Conservation (phyloP, 2,113 vertebrate genomes). For the Sialia sialis region DNA sequence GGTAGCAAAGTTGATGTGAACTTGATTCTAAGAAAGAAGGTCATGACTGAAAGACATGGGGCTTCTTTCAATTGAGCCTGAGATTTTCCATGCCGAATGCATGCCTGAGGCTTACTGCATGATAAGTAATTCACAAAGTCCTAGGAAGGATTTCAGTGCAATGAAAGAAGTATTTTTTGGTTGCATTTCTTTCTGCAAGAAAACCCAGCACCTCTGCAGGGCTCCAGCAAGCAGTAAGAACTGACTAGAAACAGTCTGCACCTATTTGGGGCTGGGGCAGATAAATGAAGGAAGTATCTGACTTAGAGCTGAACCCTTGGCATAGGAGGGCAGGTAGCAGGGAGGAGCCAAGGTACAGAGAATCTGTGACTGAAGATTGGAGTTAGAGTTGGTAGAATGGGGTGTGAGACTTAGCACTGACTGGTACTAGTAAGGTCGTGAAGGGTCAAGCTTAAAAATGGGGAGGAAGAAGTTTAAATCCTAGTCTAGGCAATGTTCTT, state of each 20-base stretch:
- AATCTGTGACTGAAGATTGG: neutral
- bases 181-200: neutral
- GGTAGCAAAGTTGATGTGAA: neutral
- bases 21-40: neutral
- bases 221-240: neutral
- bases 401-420: neutral
- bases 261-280: neutral
- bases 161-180: neutral
- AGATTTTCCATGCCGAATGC: neutral
- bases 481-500: neutral
- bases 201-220: neutral
- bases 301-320: neutral
- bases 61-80: neutral
- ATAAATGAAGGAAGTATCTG: neutral
- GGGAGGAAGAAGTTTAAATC: neutral
- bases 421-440: neutral
- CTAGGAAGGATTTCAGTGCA: neutral
- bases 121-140: neutral
- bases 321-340: neutral
- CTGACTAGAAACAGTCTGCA: neutral
- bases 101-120: neutral
- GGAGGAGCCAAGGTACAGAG: neutral
- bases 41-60: neutral
- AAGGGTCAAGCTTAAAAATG: neutral
- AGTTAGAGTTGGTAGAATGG: neutral